Percentiles rank a stretch among this genome's conserved stretches.
Evolutionary conservation across 2,888 invertebrate species (phyloP).

Genomic region (Lasius platythorax): DNA sequence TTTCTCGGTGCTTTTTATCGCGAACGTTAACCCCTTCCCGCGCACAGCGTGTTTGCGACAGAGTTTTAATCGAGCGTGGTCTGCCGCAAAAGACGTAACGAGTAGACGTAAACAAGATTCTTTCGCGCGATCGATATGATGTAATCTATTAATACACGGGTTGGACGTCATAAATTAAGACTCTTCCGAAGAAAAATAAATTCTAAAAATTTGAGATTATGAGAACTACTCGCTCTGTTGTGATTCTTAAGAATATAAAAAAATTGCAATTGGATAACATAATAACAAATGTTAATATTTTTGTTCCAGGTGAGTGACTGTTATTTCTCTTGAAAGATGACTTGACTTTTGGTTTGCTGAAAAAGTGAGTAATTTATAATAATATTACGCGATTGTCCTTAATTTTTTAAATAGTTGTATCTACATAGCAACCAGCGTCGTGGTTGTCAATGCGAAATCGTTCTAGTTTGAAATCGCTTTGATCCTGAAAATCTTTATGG

Average conservation of each 20-base stretch:
- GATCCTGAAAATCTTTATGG: slow-evolving; percentile 7
- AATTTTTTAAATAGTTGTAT: not conserved
- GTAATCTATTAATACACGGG: slow-evolving; percentile 30
- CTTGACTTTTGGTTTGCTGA: not conserved
- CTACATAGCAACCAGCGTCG: not conserved
- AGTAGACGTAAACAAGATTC: slow-evolving; percentile 47
- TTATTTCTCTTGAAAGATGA: not conserved
- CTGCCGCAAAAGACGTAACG: slow-evolving; percentile 30
- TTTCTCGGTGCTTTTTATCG: slow-evolving; percentile 25
- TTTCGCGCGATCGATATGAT: slow-evolving; percentile 21
- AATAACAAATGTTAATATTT: slow-evolving; percentile 19
- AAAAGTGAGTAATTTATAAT: slow-evolving; percentile 9
- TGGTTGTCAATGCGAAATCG: not conserved
- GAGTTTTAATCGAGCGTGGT: slow-evolving; percentile 38
- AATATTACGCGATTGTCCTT: not conserved
- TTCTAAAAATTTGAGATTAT: not conserved
- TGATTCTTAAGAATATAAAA: not conserved
- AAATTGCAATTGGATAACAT: not conserved
- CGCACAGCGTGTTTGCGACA: slow-evolving; percentile 28
- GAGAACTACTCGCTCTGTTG: not conserved
- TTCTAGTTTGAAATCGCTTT: slow-evolving; percentile 11
- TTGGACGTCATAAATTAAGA: not conserved
- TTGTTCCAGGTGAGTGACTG: slow-evolving; percentile 34
- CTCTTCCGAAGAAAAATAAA: not conserved
- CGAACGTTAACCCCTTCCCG: slow-evolving; percentile 36